Evolutionary conservation across 2,888 invertebrate species (phyloP).

Genomic region (Pyrrhosoma nymphula): DNA sequence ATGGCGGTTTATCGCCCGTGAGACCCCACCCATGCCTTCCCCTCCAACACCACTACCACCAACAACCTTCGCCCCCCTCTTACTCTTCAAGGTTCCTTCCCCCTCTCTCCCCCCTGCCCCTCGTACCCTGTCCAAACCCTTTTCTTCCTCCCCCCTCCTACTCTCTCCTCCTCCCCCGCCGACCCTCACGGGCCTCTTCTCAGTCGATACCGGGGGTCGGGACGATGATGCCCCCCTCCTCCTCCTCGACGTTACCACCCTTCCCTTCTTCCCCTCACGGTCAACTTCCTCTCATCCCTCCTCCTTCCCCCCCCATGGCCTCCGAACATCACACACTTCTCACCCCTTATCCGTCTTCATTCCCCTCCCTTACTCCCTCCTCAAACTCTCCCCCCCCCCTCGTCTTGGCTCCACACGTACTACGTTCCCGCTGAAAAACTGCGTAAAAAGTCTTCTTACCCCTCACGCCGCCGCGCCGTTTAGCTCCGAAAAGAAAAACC

Average conservation of each 20-base stretch:
- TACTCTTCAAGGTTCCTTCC: slow-evolving; percentile 20
- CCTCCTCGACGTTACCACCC: background rate
- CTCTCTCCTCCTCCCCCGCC: background rate
- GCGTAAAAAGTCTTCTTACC: background rate
- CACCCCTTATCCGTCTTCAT: background rate
- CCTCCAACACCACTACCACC: background rate
- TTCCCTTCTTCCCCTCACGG: slow-evolving; percentile 7
- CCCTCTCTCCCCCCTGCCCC: background rate
- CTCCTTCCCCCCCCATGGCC: background rate
- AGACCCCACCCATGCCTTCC: slow-evolving; percentile 61
- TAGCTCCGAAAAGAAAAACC: background rate
- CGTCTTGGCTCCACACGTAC: background rate
- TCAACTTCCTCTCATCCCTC: background rate
- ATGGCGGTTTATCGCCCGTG: slow-evolving; percentile 66
- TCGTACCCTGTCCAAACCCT: background rate
- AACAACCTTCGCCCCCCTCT: background rate
- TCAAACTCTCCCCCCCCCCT: background rate
- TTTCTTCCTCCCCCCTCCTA: background rate
- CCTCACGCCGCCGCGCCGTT: background rate
- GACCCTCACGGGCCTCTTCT: slow-evolving; percentile 56
- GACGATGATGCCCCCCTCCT: background rate
- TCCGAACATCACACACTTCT: background rate
- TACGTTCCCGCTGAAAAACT: background rate
- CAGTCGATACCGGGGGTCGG: slow-evolving; percentile 58
- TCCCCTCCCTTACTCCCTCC: too few relatives aligned